phyloP scores from a whole-genome alignment of 2,888 invertebrate species.

The Thysanoteuthis rhombus region DNA sequence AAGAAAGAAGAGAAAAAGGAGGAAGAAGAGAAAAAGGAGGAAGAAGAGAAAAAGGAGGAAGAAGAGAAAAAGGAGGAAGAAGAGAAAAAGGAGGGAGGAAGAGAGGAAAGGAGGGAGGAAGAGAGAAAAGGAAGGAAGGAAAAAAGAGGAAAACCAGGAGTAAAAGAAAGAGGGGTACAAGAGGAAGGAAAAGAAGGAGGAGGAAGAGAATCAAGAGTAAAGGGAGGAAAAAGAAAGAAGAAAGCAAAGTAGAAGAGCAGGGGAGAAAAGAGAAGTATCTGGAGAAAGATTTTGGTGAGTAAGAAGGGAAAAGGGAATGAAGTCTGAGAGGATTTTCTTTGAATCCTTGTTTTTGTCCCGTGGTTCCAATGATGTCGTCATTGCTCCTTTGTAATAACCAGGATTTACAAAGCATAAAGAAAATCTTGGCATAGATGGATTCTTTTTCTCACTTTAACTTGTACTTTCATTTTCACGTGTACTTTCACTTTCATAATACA shows the following conservation, averaged over 20 bases:
- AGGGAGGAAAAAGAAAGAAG: no score
- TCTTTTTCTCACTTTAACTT: neutral
- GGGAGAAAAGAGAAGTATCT: neutral
- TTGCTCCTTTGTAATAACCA: neutral
- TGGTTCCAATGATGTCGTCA: neutral
- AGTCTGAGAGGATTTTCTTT: neutral
- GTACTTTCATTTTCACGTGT: neutral
- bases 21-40: neutral
- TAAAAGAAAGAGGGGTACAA: neutral
- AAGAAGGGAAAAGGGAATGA: neutral
- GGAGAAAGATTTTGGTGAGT: neutral
- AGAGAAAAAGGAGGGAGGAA: neutral
- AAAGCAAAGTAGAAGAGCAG: neutral
- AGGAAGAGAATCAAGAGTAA: no score
- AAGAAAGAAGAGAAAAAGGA: neutral
- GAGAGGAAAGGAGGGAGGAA: no score
- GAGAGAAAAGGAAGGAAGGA: neutral
- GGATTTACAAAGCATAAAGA: neutral
- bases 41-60: neutral
- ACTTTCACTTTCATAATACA: neutral
- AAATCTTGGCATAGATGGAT: neutral
- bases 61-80: neutral
- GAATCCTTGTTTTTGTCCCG: neutral
- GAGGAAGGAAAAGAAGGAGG: no score
- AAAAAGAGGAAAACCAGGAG: neutral